Base-by-base conservation (phyloP, 2,797 vertebrate genomes). In the Microchirus variegatus region DNA sequence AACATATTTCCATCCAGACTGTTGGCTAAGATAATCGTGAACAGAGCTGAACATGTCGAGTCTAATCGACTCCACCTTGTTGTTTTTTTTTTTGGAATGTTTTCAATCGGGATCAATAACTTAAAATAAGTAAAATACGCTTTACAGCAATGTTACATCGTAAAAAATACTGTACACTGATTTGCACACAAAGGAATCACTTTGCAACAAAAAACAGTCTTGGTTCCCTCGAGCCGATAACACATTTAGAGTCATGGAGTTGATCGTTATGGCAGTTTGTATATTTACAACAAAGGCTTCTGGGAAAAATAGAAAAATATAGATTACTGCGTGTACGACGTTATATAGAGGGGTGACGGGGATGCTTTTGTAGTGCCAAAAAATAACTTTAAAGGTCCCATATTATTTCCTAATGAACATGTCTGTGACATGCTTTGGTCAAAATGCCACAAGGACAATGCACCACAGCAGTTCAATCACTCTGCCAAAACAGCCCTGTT, bases 151-250 rank as follows among this genome's bases (percentile, higher is more conserved):
- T 38, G 38, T 70, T 53, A 87, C 59, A 82, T 89, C 82, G 64
- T 83, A 89, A 91, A 90, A 91, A 90, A 88, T 87, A 90, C 84
- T 85, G 80, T 83, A 82, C 84, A 87, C 58, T 52, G 46, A 75
- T 82, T 72, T 63, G 53, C 70, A 75, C 68, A 38, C 57, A 61
- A 73, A 70, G 19, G 38, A 81, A 85, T 68, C 59, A 68, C 65
- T 71, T 71, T 63, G 50, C 13, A 70, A 62, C 63, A 16, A 80
- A 72, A 22, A 22, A 22, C 68, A 38, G 63, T 41, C 43, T 73
- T 10, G 16, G 26, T 51, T 36, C 49, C 65, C 48, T 31, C 14
- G 26, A 31, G 12, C 17, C n/a, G n/a, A n/a, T n/a, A n/a, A 61
- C 18, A 71, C 48, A 10, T 59, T 46, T 62, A 75, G 56, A 67